phyloP scores from a whole-genome alignment of 2,888 invertebrate species.

The Scaptodrosophila latifasciaeformis region DNA sequence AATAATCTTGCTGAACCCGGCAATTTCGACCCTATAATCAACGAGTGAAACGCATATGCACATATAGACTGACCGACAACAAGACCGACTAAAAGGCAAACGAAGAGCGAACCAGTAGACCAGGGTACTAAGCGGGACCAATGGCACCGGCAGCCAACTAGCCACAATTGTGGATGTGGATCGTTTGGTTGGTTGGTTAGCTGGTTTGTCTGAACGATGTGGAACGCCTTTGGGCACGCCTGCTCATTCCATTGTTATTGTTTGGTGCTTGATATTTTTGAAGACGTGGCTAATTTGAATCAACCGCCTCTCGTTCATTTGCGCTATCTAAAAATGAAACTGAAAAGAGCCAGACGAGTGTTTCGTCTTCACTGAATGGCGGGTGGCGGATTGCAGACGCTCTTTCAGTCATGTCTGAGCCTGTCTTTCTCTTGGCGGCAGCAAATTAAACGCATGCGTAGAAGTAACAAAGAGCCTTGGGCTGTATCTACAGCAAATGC shows the following conservation, averaged over 20 bases:
- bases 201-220: constrained; percentile 1
- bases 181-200: constrained; percentile 32
- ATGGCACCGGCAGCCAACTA: constrained; percentile 6
- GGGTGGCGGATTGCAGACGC: constrained; percentile 3
- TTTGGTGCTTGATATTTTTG: constrained; percentile 61
- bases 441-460: constrained; percentile 65
- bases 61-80: constrained; percentile 45
- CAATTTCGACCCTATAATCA: constrained; percentile 68
- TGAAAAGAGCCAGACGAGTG: constrained; percentile 36
- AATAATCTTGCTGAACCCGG: constrained; percentile 67
- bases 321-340: constrained; percentile 63
- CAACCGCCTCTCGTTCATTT: constrained; percentile 69
- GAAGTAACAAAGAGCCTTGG: constrained; percentile 16
- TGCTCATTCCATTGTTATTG: constrained; percentile 68
- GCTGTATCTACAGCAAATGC: constrained; percentile 21
- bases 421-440: constrained; percentile 13
- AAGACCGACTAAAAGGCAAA: neutral
- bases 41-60: constrained; percentile 66
- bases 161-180: neutral
- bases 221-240: constrained; percentile 60
- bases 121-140: constrained; percentile 6
- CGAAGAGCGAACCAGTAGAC: no score
- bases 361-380: neutral
- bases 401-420: constrained; percentile 1
- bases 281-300: constrained; percentile 69